Base-by-base conservation (phyloP, 2,113 vertebrate genomes). In the Vulpes ferrilata region DNA sequence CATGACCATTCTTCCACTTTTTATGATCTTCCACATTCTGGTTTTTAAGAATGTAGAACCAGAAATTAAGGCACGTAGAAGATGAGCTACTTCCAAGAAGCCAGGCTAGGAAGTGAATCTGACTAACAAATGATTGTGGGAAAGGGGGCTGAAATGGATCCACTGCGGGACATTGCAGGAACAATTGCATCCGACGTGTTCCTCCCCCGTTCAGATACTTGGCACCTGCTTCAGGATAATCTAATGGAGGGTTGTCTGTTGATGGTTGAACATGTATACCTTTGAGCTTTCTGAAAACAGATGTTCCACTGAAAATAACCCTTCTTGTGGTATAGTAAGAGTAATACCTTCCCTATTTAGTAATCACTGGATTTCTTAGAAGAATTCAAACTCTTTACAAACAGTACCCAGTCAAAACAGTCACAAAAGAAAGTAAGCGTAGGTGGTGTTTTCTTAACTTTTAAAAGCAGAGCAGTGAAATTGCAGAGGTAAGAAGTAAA, bases 351-450 rank as follows among this genome's bases (percentile, higher is more conserved):
- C 71, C 69, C 30, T 93, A 9, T 71, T 88, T 95, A 23, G 59
- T 62, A 76, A 92, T 94, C 71, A 48, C 7, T 79, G 48, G 88
- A 53, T 80, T 82, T 59, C 88, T 86, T 7, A 1, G 51, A 91
- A 69, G 84, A 76, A 71, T 95, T 88, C 74, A 79, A 90, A 78
- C 78, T 93, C 64, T 62, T 93, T 64, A 89, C 62, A 80, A 87
- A 90, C 38, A 76, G 10, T 25, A 60, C 22, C 80, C 48, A 78
- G 16, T 80, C 62, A 79, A 73, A 89, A 93, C 30, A 79, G 11
- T 89, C 97, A 93, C 27, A 17, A 71, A 55, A 73, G 82, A 69
- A 67, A 38, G 11, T 87, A 60, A 62, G 59, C 2, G 13, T 4
- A 59, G 57, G 35, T 51, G 32, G 19, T 11, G 8, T 78, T 82